Percentiles rank a stretch among this genome's conserved stretches.
These are phyloP conservation scores for Atrichornis clamosus DNA, from an alignment of 2,113 vertebrate genomes.

Conservation along the genomic window DNA sequence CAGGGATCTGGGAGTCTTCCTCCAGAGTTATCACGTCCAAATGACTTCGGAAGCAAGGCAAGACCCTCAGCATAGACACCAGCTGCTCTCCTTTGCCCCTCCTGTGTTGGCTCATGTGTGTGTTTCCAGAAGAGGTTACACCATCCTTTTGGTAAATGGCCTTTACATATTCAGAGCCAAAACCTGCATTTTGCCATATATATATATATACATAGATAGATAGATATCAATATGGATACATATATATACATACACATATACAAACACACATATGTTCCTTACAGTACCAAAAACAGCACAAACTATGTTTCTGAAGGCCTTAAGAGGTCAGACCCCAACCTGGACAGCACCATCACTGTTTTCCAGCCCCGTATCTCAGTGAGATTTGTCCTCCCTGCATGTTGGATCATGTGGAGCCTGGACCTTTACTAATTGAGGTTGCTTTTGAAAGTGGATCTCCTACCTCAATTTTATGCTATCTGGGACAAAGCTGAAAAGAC, in stretches of 20 bases:
- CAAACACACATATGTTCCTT: neutral
- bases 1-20: neutral
- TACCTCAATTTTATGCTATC: neutral
- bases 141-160: neutral
- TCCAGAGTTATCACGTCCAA: neutral
- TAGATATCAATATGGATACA: neutral
- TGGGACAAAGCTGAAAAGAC: neutral
- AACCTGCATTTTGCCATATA: neutral
- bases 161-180: neutral
- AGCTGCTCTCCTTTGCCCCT: neutral
- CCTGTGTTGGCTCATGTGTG: neutral
- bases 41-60: neutral
- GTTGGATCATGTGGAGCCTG: neutral
- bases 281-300: neutral
- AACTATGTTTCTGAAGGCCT: neutral
- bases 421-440: neutral
- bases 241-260: neutral
- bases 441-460: neutral
- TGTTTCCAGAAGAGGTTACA: neutral
- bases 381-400: neutral
- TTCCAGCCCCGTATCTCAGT: neutral
- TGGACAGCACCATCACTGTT: neutral
- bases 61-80: neutral
- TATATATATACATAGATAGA: rapidly evolving
- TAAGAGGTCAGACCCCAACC: neutral